Evolutionary conservation across 2,888 invertebrate genomes (phyloP), one percentile per base, ranked within the genome.

Genomic region (Neria commutata): DNA sequence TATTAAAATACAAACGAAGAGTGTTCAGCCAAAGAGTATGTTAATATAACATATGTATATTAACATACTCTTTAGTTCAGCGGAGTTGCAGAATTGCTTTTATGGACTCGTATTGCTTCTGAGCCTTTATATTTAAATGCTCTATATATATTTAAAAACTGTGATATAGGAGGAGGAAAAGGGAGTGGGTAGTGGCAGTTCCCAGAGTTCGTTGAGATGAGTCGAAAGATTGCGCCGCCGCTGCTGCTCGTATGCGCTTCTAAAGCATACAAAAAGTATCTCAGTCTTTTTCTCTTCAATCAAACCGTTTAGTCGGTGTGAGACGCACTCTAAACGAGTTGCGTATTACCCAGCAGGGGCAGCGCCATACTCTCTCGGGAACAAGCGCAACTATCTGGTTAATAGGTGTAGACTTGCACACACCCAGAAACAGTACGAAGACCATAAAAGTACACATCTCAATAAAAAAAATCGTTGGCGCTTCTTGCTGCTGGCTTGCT

Each of bases 251-350:
- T 19, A 29, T 49, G 49, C 49, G 33, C 49, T 19, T 42, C 21
- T 11, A 46, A 47, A 33, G 47, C 34, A 47, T 48, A 26, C 14
- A 45, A 48, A 54, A 54, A 23, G 53, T 54, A 11, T 24, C 42
- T 54, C 54, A 54, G 54, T 54, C 54, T 54, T 54, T 26, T 46
- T 33, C 54, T 54, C 54, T 48, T 54, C 48, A 54, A 37, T 54
- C 23, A 33, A 26, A 23, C n/a, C 17, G 23, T 40, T 24, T 40
- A 23, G 37, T 54, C 23, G 29, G 25, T 42, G 42, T 42, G 17
- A 40, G 25, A 26, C 42, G 40, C 52, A 42, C 40, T 17, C 4
- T 42, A 8, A 42, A 42, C 42, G 17, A 14, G 21, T 42, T n/a
- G n/a, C n/a, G n/a, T n/a, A n/a, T n/a, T n/a, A n/a, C 21, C 4